Evolutionary conservation across 2,888 invertebrate genomes (phyloP), one percentile per base, ranked within the genome.

Genomic region (Zygogramma bicolorata): DNA sequence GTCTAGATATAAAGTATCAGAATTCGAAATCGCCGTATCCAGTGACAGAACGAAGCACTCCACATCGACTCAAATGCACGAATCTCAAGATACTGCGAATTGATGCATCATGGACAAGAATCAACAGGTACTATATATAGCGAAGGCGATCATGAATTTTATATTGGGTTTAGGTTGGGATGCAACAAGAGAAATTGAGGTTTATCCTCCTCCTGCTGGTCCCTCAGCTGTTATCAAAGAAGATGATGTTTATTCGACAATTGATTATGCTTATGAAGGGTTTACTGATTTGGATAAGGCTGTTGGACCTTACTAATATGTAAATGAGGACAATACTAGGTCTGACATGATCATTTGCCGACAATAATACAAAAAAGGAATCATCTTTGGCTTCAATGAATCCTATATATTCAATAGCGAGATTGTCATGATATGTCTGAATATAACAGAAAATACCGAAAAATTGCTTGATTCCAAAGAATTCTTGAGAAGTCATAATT

Each of bases 191-290:
- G 97, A 97, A 87, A 94, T 98, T 1, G 94, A 95, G 81, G 93
- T 95, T 0, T 99, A 98, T 88, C 99, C 99, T 1, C 98, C 98
- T 0, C 92, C 95, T 0, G 91, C 93, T 0, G 98, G 98, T 0
- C 94, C 96, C 0, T 89, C 97, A 77, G 97, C 98, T 0, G 88
- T 98, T 3, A 99, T 99, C 85, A 93, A 93, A 82, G 90, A 92
- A 72, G 89, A 92, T 5, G 94, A 95, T 58, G 96, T 98, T 84
- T 96, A 91, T 81, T 89, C 90, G 7, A 93, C 95, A 6, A 89
- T 99, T 25, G 94, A 98, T 86, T 95, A 91, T 89, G 97, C 97
- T 1, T 89, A 95, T 61, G 86, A 88, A 15, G 94, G 94, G 1
- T 96, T 95, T 86, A 89, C 92, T 46, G 92, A 93, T 84, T 88